phyloP scores from a whole-genome alignment of 2,888 invertebrate species.

The Punctoribates punctum region DNA sequence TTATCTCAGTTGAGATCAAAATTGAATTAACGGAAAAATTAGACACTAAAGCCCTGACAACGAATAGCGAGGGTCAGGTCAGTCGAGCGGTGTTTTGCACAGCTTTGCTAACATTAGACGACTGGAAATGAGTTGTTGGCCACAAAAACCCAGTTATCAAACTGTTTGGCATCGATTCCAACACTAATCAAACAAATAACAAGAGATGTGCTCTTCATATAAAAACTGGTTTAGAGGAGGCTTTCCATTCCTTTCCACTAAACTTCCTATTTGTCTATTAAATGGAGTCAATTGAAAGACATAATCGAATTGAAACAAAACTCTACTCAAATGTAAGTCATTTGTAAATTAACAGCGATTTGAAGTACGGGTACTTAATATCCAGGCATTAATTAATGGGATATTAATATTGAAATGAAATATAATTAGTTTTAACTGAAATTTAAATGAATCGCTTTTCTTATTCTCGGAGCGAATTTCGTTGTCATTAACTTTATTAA shows the following conservation, averaged over 20 bases:
- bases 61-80: too few relatives aligned
- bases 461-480: background rate
- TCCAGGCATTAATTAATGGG: background rate
- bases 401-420: background rate
- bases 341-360: too few relatives aligned
- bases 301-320: background rate
- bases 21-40: too few relatives aligned
- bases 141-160: conserved; percentile 18
- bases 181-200: background rate
- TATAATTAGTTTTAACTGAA: background rate
- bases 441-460: background rate
- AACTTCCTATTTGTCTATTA: conserved; percentile 13
- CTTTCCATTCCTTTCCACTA: background rate
- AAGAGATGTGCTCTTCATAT: background rate
- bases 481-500: background rate
- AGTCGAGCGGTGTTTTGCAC: too few relatives aligned
- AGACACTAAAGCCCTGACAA: too few relatives aligned
- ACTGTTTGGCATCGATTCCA: background rate
- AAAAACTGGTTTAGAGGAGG: background rate
- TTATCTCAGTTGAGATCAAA: too few relatives aligned
- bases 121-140: background rate
- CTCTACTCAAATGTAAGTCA: background rate
- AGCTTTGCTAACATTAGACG: too few relatives aligned
- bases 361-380: too few relatives aligned
- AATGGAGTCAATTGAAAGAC: background rate